Evolutionary conservation across 1,140 invertebrate genomes (phyloP).

Genomic region (Rhagoletis pomonella): DNA sequence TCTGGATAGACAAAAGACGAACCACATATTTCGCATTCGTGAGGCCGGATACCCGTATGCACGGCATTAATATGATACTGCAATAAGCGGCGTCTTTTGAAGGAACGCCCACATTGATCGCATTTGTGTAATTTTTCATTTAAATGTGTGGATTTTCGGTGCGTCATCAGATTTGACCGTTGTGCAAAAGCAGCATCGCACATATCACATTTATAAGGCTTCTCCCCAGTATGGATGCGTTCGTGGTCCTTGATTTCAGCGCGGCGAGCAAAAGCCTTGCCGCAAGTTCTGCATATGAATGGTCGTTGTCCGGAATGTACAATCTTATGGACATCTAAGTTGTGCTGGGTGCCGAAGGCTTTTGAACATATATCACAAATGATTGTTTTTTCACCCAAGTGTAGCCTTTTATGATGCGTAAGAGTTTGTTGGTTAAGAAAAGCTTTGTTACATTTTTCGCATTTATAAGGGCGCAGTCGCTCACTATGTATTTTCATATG

Average conservation of each 20-base stretch:
- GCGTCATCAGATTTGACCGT: constrained; percentile 86
- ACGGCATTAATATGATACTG: constrained; percentile 89
- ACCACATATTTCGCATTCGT: constrained; percentile 82
- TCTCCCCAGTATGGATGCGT: constrained; percentile 82
- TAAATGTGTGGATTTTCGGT: constrained; percentile 85
- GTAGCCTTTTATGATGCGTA: constrained; percentile 83
- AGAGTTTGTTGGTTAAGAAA: constrained; percentile 86
- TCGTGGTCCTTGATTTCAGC: constrained; percentile 87
- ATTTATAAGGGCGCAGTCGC: constrained; percentile 81
- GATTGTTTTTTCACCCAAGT: constrained; percentile 81
- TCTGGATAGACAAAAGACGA: constrained; percentile 89
- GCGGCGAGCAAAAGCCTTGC: constrained; percentile 84
- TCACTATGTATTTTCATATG: constrained; percentile 83
- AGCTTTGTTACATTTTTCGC: constrained; percentile 81
- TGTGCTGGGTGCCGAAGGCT: constrained; percentile 84
- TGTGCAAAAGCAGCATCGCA: constrained; percentile 87
- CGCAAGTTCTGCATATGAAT: constrained; percentile 81
- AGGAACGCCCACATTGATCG: constrained; percentile 81
- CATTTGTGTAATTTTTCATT: constrained; percentile 85
- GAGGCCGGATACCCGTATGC: constrained; percentile 87
- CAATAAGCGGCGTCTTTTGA: constrained; percentile 83
- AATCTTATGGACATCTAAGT: constrained; percentile 83
- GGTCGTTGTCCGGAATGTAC: constrained; percentile 75
- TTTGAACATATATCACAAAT: constrained; percentile 86
- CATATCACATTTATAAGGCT: constrained; percentile 86